Evolutionary conservation across 2,888 invertebrate genomes (phyloP), one percentile per base, ranked within the genome.

Genomic region (Drosophila subsilvestris): DNA sequence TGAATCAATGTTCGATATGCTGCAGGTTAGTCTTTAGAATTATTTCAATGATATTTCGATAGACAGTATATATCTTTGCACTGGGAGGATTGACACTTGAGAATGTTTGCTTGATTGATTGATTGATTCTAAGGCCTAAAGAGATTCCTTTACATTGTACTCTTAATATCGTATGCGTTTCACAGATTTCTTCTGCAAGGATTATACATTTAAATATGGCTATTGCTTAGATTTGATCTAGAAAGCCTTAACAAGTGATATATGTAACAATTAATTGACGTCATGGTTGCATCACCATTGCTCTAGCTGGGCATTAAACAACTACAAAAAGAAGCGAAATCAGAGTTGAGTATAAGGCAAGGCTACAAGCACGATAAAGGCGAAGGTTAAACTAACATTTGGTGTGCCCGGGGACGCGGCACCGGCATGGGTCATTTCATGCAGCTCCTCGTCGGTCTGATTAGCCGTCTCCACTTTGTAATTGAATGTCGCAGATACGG

Each of bases 401-500:
- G 88, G 54, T 37, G 61, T 37, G 22, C 78, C 58, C 48, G 74
- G 73, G 18, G 76, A 68, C 43, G 43, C n/a, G 62, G 71, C 72
- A 12, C 66, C 73, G 2, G 90, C 88, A 61, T 90, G 91, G 9
- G 91, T 90, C 80, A 90, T 77, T 47, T 86, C 83, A 53, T 91
- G 75, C 51, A 90, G 66, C 32, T 91, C 91, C 48, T 88, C 85
- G 51, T 76, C 80, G 0, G 81, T 80, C 12, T 56, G 59, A 18
- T 79, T 77, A 27, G 73, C 45, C 9, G 89, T 57, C 48, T 89
- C 87, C 48, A 90, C 86, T 63, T 83, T 84, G 59, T 83, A 90
- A 25, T 76, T 74, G 91, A 97, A 97, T 85, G 95, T 94, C 14
- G 96, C 96, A 6, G 96, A 94, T 44, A 99, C 98, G 2, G 99